Percentiles rank a stretch among this genome's conserved stretches.
phyloP scores from a whole-genome alignment of 2,797 vertebrate species.

The Phaenicophaeus curvirostris region DNA sequence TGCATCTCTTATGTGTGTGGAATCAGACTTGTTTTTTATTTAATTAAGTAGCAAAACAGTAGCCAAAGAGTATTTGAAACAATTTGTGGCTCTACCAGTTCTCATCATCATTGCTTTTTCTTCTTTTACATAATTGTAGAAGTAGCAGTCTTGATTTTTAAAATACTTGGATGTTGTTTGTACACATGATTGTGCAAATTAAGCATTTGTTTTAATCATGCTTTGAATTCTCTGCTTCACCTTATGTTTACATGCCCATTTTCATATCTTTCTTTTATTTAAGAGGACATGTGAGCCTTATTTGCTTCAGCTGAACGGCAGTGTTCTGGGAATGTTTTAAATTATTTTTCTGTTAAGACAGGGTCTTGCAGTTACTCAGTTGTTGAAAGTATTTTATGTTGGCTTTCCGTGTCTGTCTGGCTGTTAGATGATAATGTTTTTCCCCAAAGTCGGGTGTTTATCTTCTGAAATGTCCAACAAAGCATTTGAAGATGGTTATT shows the following conservation, averaged over 20 bases:
- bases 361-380: not conserved
- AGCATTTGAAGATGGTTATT: not conserved
- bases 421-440: not conserved
- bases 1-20: not conserved
- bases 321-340: not conserved
- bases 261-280: not conserved
- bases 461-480: not conserved
- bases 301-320: not conserved
- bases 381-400: not conserved
- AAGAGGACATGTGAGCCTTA: not conserved
- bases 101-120: not conserved
- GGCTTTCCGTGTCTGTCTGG: not conserved
- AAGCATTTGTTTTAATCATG: not conserved
- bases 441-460: not conserved
- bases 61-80: not conserved
- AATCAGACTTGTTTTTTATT: not conserved
- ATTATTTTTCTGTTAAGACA: not conserved
- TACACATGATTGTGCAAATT: not conserved
- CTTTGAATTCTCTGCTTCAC: not conserved
- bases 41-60: not conserved
- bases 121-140: not conserved
- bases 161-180: not conserved
- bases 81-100: not conserved
- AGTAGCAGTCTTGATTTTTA: not conserved
- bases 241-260: not conserved